Base-by-base conservation (phyloP, 2,797 vertebrate genomes). In the Cryptoprocta ferox region DNA sequence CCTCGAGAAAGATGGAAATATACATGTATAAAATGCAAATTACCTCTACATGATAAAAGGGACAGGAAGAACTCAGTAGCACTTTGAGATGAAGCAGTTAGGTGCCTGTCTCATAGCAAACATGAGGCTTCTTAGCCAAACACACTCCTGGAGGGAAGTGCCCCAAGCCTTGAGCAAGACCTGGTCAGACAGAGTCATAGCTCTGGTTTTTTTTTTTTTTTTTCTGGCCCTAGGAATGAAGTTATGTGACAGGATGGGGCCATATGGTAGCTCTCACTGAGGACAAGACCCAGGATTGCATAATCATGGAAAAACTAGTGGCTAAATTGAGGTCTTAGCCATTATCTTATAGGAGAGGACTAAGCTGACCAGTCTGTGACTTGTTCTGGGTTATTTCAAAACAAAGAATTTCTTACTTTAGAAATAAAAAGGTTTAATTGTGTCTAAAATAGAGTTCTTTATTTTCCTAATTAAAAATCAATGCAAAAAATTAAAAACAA, bases 321-420 rank as follows among this genome's bases (percentile, higher is more conserved):
- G 42, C 50, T 82, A 50, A 71, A 45, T 21, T 66, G 70, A 89
- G 37, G 78, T 66, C 92, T 70, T 53, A 79, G 45, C 24, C 50
- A 14, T 39, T 65, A 50, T 66, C 5, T n/a, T 68, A n/a, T 10
- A n/a, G 56, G 35, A 42, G 65, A 95, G 24, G 2, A 89, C 28
- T 50, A 59, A 70, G 15, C 35, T 73, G 63, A 94, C 7, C 78
- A 94, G 24, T 37, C 28, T 73, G 16, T 21, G 26, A 18, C 42
- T 79, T 75, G 78, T 37, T 39, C 87, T 89, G 82, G 24, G 75
- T 83, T 94, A 63, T 78, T 80, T 94, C 63, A 79, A 71, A 70
- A 86, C 5, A 50, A 61, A 80, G 35, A 83, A n/a, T 30, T 61
- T 94, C 70, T 9, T 88, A 79, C 71, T 73, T 94, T 53, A 45